Percentiles rank a stretch among this genome's conserved stretches.
phyloP scores from a whole-genome alignment of 2,888 invertebrate genomes.

The Cryptocephalus moraei region DNA sequence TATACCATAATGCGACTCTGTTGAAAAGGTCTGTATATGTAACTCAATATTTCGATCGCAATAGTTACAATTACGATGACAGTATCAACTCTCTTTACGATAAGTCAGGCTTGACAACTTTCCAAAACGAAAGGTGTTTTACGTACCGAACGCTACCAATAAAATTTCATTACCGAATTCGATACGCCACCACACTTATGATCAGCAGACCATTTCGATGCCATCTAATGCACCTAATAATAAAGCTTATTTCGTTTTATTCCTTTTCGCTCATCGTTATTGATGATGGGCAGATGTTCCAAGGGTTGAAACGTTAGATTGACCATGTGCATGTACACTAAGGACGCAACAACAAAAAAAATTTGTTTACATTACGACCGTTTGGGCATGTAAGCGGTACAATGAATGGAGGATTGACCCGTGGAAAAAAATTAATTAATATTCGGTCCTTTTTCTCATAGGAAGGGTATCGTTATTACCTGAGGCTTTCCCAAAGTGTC shows the following conservation, averaged over 20 bases:
- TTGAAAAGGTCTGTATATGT: too few species aligned
- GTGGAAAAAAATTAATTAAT: slow-evolving; percentile 3
- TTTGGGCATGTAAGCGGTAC: too few species aligned
- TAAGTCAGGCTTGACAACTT: not conserved
- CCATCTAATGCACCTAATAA: too few species aligned
- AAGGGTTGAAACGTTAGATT: slow-evolving; percentile 20
- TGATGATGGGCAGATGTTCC: slow-evolving; percentile 18
- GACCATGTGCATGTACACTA: slow-evolving; percentile 18
- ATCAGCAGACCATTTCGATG: slow-evolving; percentile 8
- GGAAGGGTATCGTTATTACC: too few species aligned
- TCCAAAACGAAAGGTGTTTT: slow-evolving; percentile 1
- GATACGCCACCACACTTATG: slow-evolving; percentile 17
- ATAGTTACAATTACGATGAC: too few species aligned
- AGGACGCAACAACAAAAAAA: slow-evolving; percentile 12
- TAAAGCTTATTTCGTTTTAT: slow-evolving; percentile 7
- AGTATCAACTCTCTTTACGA: too few species aligned
- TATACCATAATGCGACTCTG: too few species aligned
- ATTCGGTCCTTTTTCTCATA: not conserved
- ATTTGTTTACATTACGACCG: slow-evolving; percentile 9
- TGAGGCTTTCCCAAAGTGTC: too few species aligned
- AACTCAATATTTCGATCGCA: too few species aligned
- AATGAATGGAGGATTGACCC: too few species aligned
- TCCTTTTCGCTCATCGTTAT: slow-evolving; percentile 18
- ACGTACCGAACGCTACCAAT: slow-evolving; percentile 11
- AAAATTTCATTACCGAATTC: slow-evolving; percentile 27